Conservation (phyloP, 2,888 invertebrate genomes). For the Polyommatus iphigenia region DNA sequence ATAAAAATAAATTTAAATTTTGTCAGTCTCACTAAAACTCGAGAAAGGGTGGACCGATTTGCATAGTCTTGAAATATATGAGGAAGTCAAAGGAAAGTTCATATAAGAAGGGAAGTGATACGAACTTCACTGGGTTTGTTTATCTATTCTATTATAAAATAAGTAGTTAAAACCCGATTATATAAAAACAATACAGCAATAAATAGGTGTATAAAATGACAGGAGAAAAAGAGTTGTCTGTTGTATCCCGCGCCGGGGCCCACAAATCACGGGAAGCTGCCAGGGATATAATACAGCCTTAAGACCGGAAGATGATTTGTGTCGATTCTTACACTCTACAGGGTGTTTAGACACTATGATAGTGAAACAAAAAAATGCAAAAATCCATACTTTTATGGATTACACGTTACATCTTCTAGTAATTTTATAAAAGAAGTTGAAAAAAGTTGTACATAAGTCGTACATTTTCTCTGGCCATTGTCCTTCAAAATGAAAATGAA, state of each 20-base stretch:
- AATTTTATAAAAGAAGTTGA: too few relatives aligned
- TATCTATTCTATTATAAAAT: neutral
- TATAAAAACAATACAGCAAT: conserved; percentile 2
- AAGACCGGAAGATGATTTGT: conserved; percentile 62
- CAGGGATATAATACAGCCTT: conserved; percentile 50
- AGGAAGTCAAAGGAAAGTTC: too few relatives aligned
- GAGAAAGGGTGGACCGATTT: too few relatives aligned
- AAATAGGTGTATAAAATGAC: conserved; percentile 20
- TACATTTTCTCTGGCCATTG: too few relatives aligned
- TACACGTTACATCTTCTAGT: too few relatives aligned
- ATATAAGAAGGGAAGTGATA: too few relatives aligned
- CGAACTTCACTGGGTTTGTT: too few relatives aligned
- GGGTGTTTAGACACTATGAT: conserved; percentile 39
- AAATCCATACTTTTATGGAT: too few relatives aligned
- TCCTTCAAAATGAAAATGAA: neutral
- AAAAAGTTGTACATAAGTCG: too few relatives aligned
- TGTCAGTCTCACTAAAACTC: too few relatives aligned
- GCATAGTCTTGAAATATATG: too few relatives aligned
- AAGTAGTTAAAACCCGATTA: neutral
- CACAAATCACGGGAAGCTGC: conserved; percentile 61
- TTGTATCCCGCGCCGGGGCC: conserved; percentile 38
- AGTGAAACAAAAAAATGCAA: neutral
- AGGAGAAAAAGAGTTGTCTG: conserved; percentile 48
- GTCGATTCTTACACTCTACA: conserved; percentile 47
- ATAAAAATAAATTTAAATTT: too few relatives aligned